Evolutionary conservation across 2,797 vertebrate species (phyloP).

Genomic region (Psittacula derbiana): DNA sequence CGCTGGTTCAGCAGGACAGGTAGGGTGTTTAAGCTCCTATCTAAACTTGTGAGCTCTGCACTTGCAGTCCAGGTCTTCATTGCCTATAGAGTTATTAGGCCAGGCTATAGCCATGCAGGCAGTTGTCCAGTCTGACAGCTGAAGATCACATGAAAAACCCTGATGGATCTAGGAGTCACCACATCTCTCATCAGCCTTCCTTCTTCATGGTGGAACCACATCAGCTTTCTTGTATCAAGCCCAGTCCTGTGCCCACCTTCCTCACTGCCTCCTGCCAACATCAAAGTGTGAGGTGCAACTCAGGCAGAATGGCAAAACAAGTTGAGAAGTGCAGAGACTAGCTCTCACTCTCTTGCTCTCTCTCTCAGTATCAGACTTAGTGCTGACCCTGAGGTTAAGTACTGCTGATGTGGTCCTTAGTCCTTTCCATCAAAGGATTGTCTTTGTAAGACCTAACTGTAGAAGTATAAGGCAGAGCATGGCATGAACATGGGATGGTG

Average conservation of each 20-base stretch:
- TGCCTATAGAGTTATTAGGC: background rate
- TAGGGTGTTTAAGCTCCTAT: background rate
- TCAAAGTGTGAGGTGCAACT: background rate
- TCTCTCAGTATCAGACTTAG: background rate
- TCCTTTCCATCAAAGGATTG: background rate
- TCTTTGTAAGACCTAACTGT: background rate
- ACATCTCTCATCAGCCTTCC: background rate
- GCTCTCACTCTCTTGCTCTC: background rate
- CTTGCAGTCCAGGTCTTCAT: background rate
- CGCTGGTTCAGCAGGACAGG: background rate
- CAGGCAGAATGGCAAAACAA: background rate
- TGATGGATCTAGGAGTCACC: background rate
- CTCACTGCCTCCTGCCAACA: background rate
- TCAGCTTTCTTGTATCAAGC: background rate
- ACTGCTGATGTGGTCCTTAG: accelerated
- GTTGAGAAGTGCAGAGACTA: background rate
- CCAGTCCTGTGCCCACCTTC: background rate
- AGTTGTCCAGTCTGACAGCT: background rate
- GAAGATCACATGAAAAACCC: accelerated
- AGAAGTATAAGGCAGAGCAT: background rate
- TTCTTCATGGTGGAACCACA: accelerated
- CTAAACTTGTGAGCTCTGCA: background rate
- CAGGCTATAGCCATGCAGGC: background rate
- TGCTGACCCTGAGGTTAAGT: background rate
- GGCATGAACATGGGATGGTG: background rate